Evolutionary conservation across 2,888 invertebrate species (phyloP), one percentile per base, ranked within the genome.

Genomic region (Onchidella celtica): DNA sequence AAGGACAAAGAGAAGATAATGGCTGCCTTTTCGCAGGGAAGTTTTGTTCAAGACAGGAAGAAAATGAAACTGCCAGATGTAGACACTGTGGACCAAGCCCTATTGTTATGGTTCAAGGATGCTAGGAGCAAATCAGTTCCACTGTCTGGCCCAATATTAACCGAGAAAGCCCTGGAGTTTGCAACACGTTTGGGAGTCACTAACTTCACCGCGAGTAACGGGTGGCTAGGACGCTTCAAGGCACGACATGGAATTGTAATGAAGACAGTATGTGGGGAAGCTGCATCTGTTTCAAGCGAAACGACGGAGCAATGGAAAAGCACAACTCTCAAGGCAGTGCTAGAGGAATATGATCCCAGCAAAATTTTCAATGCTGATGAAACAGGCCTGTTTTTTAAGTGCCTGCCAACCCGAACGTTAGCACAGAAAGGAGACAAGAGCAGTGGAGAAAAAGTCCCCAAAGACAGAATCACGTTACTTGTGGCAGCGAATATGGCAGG

Each of bases 91-190:
- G 24, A 61, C 61, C 61, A 27, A 6, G 61, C 61, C n/a, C n/a
- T 61, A 27, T 27, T 14, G 6, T 9, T 21, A 21, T 61, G 61
- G 61, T 61, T 61, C 61, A 61, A 61, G n/a, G 11, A 61, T 6
- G 61, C 61, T 21, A 61, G 61, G n/a, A 61, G 61, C 61, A 9
- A 24, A 21, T 14, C 4, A 9, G n/a, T 61, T 61, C 61, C 61
- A 14, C 6, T 61, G 6, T 61, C 70, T 36, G 70, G 70, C 70
- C 70, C 70, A 36, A 70, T 84, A 29, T 38, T 85, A n/a, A 21
- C 69, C 34, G 65, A 66, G 27, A 84, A 86, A 73, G 83, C 76
- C 0, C 32, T 72, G 47, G 17, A 70, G 1, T 17, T 47, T 11
- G 47, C 47, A 11, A 47, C 6, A 6, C 6, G 17, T 11, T 47